Conservation (phyloP, 2,888 invertebrate species). For the Torymus tubicola region DNA sequence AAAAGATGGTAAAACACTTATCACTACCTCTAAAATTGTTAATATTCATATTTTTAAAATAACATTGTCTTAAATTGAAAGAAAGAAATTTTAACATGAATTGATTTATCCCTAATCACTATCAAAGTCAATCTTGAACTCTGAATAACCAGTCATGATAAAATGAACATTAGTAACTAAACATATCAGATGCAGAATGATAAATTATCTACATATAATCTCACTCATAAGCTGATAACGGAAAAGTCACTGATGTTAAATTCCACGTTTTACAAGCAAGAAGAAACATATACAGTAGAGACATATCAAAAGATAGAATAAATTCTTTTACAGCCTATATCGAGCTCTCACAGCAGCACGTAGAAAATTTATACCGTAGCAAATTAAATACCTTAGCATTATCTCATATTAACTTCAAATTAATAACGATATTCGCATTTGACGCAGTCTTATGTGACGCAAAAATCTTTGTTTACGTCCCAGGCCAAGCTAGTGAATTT, state of each 20-base stretch:
- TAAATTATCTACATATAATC: slow-evolving; percentile 29
- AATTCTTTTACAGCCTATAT: too few relatives aligned
- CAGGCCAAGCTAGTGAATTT: too few relatives aligned
- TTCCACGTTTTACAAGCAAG: neutral
- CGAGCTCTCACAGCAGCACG: too few relatives aligned
- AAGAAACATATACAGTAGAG: neutral
- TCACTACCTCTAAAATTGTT: neutral
- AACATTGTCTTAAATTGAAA: neutral
- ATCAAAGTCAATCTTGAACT: slow-evolving; percentile 16
- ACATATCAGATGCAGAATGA: slow-evolving; percentile 16
- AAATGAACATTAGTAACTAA: neutral
- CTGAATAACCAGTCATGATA: slow-evolving; percentile 15
- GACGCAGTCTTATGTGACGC: too few relatives aligned
- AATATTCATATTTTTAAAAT: neutral
- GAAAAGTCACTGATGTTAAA: neutral
- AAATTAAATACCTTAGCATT: too few relatives aligned
- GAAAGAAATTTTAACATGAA: neutral
- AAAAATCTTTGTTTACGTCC: too few relatives aligned
- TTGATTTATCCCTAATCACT: slow-evolving; percentile 1
- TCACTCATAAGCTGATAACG: neutral
- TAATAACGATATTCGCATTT: too few relatives aligned
- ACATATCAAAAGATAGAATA: too few relatives aligned
- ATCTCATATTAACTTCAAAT: too few relatives aligned
- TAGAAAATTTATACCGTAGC: too few relatives aligned
- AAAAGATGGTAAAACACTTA: neutral